A percentile compares a stretch with the other conserved stretches of the same genome.
phyloP scores from a whole-genome alignment of 2,888 invertebrate genomes.

The Aproaerema taeniolella region DNA sequence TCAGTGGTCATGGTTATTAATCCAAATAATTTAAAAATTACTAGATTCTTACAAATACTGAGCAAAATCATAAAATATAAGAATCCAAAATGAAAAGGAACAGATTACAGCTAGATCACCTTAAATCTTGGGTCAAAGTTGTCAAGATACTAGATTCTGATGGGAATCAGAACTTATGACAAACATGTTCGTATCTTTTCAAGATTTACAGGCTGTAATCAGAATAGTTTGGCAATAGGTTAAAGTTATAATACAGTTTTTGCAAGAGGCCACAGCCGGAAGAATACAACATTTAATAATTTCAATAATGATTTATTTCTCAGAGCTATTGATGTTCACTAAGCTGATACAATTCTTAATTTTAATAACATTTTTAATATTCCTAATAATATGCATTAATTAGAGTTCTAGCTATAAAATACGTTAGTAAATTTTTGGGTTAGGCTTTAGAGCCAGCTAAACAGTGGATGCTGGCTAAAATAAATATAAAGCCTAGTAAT shows the following conservation, averaged over 20 bases:
- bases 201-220: too few species aligned
- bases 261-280: slow-evolving; percentile 30
- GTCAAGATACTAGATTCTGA: too few species aligned
- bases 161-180: too few species aligned
- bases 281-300: slow-evolving; percentile 72
- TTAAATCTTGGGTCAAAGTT: too few species aligned
- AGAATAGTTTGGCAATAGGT: slow-evolving; percentile 4
- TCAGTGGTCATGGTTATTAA: too few species aligned
- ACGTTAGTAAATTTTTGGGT: slow-evolving; percentile 65
- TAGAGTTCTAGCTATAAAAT: slow-evolving; percentile 76
- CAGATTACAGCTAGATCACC: too few species aligned
- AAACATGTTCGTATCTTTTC: too few species aligned
- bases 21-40: too few species aligned
- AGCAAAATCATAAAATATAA: too few species aligned
- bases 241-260: slow-evolving; percentile 12
- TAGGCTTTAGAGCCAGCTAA: slow-evolving; percentile 47
- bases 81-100: too few species aligned
- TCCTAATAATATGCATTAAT: slow-evolving; percentile 76
- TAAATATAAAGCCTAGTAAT: slow-evolving; percentile 31
- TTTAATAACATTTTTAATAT: slow-evolving; percentile 71
- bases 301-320: slow-evolving; percentile 74
- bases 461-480: slow-evolving; percentile 37
- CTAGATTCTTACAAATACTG: too few species aligned
- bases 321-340: slow-evolving; percentile 77
- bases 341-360: slow-evolving; percentile 76